Conservation (phyloP, 2,888 invertebrate species). For the Cosmopolites sordidus region DNA sequence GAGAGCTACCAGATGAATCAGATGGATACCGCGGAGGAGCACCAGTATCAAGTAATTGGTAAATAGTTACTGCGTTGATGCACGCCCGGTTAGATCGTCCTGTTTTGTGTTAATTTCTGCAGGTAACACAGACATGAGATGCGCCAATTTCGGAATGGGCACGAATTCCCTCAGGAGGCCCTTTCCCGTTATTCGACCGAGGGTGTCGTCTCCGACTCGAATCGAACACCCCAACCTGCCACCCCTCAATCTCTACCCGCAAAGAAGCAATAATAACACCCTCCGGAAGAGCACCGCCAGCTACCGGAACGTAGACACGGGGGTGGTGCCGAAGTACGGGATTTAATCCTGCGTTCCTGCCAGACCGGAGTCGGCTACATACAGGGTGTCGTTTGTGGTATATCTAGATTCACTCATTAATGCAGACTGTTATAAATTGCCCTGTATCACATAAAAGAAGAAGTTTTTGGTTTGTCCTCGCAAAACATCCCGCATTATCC, state of each 20-base stretch:
- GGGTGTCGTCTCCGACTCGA: conserved; percentile 74
- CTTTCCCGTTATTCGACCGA: conserved; percentile 51
- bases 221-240: conserved; percentile 80
- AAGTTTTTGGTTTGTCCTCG: too few species aligned
- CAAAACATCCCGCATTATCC: too few species aligned
- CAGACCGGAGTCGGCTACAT: too few species aligned
- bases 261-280: conserved; percentile 33
- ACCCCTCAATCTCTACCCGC: conserved; percentile 66
- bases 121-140: conserved; percentile 47
- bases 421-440: too few species aligned
- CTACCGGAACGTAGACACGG: conserved; percentile 38
- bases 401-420: too few species aligned
- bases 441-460: too few species aligned
- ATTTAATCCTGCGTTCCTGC: conserved; percentile 27
- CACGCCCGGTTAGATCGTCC: too few species aligned
- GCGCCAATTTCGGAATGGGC: conserved; percentile 49
- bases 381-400: too few species aligned
- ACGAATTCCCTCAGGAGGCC: conserved; percentile 52
- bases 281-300: conserved; percentile 37
- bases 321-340: conserved; percentile 39
- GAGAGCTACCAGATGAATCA: conserved; percentile 66
- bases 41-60: conserved; percentile 43
- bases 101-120: too few species aligned
- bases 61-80: too few species aligned
- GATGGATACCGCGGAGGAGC: conserved; percentile 53